Base-by-base conservation (phyloP, 1,140 invertebrate genomes). In the Hycleus phaleratus region DNA sequence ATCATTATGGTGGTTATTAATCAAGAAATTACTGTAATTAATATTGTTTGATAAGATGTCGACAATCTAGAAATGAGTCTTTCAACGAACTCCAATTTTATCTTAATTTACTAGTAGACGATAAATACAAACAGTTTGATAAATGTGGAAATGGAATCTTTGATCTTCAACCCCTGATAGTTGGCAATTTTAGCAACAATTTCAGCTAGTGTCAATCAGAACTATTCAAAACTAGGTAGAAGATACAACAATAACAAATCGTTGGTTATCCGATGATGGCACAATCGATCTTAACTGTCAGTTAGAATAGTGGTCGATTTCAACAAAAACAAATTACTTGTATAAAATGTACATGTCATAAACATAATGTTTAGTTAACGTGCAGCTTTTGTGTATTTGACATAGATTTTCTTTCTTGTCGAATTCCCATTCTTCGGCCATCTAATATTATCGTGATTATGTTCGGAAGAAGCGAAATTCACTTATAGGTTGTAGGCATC, bases 251-350 rank as follows among this genome's bases (percentile, higher is more conserved):
- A 18, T 25, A 47, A 47, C 26, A 47, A 47, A 4, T 47, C 45
- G 26, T 26, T 46, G 44, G 8, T 32, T 32, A 5, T 4, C 4
- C 7, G 32, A 63, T 62, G 63, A 60, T 60, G 60, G 60, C 50
- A 56, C 56, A 55, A 65, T 65, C 64, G 64, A 65, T 65, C 64
- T 65, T 58, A 54, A 44, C 61, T 63, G 64, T 63, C 61, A 65
- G 39, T 32, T 32, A 32, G 32, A 32, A 32, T 32, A 7, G 32
- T 3, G 32, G 32, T 56, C 52, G 56, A 52, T 52, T 52, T 56
- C 42, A 39, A 38, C 56, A 45, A 58, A 60, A 63, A 65, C 64
- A 63, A 63, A 65, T 65, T 63, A 63, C 61, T 46, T 52, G 56
- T 62, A 52, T 58, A 49, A 62, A 65, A 65, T 59, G 57, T 63